Base-by-base conservation (phyloP, 1,140 invertebrate genomes). In the Drosophila virilis region DNA sequence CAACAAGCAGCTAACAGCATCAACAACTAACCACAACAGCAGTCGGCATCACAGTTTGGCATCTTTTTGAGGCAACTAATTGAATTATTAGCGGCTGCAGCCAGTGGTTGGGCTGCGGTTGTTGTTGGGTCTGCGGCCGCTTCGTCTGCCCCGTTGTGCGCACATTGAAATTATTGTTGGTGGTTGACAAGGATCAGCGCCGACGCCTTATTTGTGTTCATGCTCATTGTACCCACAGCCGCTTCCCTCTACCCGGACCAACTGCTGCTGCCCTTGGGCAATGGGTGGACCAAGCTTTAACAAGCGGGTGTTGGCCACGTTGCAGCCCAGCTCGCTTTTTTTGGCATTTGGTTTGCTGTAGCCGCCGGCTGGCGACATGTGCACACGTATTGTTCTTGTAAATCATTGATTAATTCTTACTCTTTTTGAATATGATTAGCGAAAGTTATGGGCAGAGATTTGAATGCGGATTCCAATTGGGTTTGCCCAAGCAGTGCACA, bases 131-230 rank as follows among this genome's bases (percentile, higher is more conserved):
- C 68, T 59, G 60, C 13, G 33, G 42, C 40, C 55, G 43, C 58
- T 42, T 61, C 78, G 55, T 58, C 43, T 70, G 68, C 57, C 40
- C 22, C 37, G 55, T 54, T 68, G 57, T 64, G 45, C 40, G 68
- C 61, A 73, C 74, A 68, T 64, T 80, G 84, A 75, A 85, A 83
- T 89, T 86, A 86, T 83, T 83, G 80, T 78, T 78, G 80, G 84
- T 89, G 84, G 83, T 88, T 88, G 84, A 88, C 84, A 88, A 88
- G 84, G 84, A 88, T 88, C 84, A 89, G 84, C 51, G 84, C 84
- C 74, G 84, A 88, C 84, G 84, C 84, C 84, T 88, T 88, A 88
- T 88, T 88, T 88, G 84, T 88, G 84, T 88, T 88, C 80, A 43
- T 57, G 83, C 77, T 80, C 84, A 88, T 83, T 86, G 84, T 83